Evolutionary conservation across 2,113 vertebrate genomes (phyloP), one percentile per base, ranked within the genome.

Genomic region (Anolis carolinensis): DNA sequence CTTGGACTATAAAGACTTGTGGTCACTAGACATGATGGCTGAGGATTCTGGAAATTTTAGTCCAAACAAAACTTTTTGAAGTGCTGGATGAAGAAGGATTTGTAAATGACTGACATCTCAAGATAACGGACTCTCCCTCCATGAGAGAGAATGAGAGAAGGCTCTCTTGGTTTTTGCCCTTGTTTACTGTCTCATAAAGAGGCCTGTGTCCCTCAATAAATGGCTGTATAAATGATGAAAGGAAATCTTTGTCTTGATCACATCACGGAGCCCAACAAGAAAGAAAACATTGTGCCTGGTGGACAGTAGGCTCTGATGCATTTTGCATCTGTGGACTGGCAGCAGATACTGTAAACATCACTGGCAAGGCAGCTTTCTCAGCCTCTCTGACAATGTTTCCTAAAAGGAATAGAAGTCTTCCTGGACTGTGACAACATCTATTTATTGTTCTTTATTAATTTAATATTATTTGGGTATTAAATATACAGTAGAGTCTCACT

Each of bases 401-500:
- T 87, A 91, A 90, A 92, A 87, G 91, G 88, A 59, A 3, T 59
- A 13, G 63, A 67, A n/a, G 16, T 76, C 67, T 86, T 55, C 88
- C 88, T 74, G 79, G 81, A 87, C 65, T 72, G 89, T 50, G 30
- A 50, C 71, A 81, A 9, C 14, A 21, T 82, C 73, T 89, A 83
- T 84, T 81, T 48, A 34, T 81, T 63, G 13, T 59, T 34, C 32
- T 78, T 82, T 87, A 11, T 11, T 55, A 5, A 11, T 55, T 55
- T 55, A 11, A 11, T 55, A 55, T 55, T 59, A 18, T 83, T 65
- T 72, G 2, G 18, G 14, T 55, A 70, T 50, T 5, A 82, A 52
- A 7, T 50, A n/a, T n/a, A n/a, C n/a, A n/a, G n/a, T n/a, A n/a
- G n/a, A n/a, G n/a, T n/a, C n/a, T n/a, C n/a, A n/a, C n/a, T n/a